A percentile compares a stretch with the other conserved stretches of the same genome.
These are phyloP conservation scores for Aphidoletes aphidimyza DNA, from an alignment of 2,888 invertebrate species.

Conservation along the genomic window DNA sequence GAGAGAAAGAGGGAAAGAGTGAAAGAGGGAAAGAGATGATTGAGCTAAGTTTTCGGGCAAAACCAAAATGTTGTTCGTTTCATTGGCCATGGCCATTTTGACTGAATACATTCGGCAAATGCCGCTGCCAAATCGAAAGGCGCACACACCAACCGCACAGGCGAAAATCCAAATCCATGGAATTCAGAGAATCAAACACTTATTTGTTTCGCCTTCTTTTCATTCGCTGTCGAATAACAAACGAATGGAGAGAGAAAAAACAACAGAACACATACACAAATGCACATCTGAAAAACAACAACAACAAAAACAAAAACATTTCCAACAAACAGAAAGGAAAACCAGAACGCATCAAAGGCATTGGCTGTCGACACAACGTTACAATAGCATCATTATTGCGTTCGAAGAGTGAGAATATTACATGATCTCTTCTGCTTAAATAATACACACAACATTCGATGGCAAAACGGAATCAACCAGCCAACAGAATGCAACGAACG, in stretches of 20 bases:
- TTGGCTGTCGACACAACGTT: slow-evolving; percentile 31
- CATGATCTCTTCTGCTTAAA: slow-evolving; percentile 43
- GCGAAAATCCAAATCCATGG: slow-evolving; percentile 44
- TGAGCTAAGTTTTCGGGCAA: no score
- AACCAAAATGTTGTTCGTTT: no score
- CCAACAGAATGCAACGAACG: neutral
- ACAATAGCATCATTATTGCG: slow-evolving; percentile 42
- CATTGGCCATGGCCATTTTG: neutral
- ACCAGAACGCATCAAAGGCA: slow-evolving; percentile 26
- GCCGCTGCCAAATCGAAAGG: neutral
- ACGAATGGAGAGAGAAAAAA: neutral
- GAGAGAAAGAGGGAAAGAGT: no score
- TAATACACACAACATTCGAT: neutral
- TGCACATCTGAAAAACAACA: neutral
- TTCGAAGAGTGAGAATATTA: neutral
- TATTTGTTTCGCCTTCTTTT: neutral
- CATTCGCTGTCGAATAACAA: neutral
- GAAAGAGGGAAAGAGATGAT: no score
- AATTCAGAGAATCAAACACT: slow-evolving; percentile 54
- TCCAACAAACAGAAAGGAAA: neutral
- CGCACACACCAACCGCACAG: neutral
- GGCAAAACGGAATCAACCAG: no score
- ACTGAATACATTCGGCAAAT: no score
- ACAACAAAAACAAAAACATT: slow-evolving; percentile 3
- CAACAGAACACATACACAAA: neutral